Percentiles rank a stretch among this genome's conserved stretches.
Evolutionary conservation across 2,888 invertebrate genomes (phyloP).

Genomic region (Lochmaea crataegi): DNA sequence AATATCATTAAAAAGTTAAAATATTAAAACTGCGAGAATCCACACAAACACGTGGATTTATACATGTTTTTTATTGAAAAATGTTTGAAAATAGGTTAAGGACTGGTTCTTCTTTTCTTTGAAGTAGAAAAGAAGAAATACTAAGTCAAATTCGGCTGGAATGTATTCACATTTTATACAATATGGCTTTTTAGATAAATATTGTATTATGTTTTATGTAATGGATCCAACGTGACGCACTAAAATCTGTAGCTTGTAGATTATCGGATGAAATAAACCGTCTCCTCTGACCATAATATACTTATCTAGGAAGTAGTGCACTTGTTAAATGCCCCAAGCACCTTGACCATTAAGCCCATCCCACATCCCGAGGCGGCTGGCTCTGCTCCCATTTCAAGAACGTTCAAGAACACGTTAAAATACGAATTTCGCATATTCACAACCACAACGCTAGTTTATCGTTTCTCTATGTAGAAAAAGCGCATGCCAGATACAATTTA

Average conservation of each 20-base stretch:
- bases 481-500: background rate
- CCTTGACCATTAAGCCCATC: conserved; percentile 38
- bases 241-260: background rate
- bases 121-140: too few species aligned
- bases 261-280: background rate
- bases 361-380: conserved; percentile 33
- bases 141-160: too few species aligned
- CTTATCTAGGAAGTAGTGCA: conserved; percentile 39
- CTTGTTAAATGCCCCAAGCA: conserved; percentile 29
- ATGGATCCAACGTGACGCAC: background rate
- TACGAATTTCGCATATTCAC: conserved; percentile 34
- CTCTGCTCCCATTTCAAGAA: conserved; percentile 41
- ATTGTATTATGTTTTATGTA: background rate
- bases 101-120: too few species aligned
- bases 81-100: too few species aligned
- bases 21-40: too few species aligned
- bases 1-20: too few species aligned
- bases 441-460: conserved; percentile 30
- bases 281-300: conserved; percentile 30
- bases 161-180: too few species aligned
- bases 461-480: conserved; percentile 19
- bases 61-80: too few species aligned
- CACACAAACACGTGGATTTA: too few species aligned
- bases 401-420: conserved; percentile 18
- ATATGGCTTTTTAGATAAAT: background rate